Conservation (phyloP, 35 echinoderm and acorn worm species). For the Heliocidaris tuberculata region DNA sequence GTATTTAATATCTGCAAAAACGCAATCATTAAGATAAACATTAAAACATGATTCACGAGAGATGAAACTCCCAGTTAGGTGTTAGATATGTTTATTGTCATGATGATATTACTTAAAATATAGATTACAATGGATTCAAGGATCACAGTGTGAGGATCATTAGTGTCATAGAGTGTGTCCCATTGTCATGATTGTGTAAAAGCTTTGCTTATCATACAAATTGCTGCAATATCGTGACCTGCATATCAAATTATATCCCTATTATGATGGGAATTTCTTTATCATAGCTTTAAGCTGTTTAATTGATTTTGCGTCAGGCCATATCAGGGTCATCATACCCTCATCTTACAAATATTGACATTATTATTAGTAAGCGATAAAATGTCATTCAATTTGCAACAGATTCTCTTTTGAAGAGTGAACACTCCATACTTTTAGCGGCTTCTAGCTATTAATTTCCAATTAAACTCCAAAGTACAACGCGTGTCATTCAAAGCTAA, state of each 20-base stretch:
- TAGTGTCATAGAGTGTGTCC: too few relatives aligned
- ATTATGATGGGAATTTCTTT: background rate
- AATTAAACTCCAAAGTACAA: slow-evolving; percentile 2
- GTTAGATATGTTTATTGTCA: too few relatives aligned
- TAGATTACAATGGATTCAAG: too few relatives aligned
- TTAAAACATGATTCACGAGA: too few relatives aligned
- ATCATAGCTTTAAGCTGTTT: background rate
- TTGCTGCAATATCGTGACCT: background rate
- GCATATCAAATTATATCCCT: background rate
- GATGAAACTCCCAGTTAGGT: too few relatives aligned
- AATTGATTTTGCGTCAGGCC: background rate
- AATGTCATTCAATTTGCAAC: background rate
- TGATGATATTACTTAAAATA: too few relatives aligned
- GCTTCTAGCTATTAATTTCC: background rate
- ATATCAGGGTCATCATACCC: background rate
- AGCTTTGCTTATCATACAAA: too few relatives aligned
- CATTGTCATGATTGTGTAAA: too few relatives aligned
- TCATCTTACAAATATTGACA: background rate
- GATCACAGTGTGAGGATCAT: too few relatives aligned
- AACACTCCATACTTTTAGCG: background rate
- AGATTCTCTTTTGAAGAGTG: background rate
- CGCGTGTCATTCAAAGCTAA: background rate
- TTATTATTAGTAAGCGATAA: background rate
- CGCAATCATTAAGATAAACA: too few relatives aligned
- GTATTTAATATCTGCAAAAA: too few relatives aligned